A percentile compares a stretch with the other conserved stretches of the same genome.
These are phyloP conservation scores for Elmis aenea DNA, from an alignment of 2,888 invertebrate species.

Conservation along the genomic window DNA sequence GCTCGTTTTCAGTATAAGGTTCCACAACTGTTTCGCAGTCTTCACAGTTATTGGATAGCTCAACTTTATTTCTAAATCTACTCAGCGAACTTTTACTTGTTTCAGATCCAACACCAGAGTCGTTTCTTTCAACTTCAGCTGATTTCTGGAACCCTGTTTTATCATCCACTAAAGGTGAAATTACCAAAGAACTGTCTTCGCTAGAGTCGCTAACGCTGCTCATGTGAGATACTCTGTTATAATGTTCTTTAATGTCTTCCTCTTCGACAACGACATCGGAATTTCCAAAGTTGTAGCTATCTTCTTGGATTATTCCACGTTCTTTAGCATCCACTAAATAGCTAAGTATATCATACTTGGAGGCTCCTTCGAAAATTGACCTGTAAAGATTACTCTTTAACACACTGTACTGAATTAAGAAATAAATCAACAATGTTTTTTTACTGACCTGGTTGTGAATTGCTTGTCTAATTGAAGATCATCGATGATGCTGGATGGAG, in stretches of 20 bases:
- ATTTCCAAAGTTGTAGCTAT: conserved; percentile 59
- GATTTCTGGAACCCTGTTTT: conserved; percentile 54
- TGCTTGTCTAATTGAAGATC: conserved; percentile 68
- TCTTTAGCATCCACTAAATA: conserved; percentile 85
- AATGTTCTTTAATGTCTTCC: conserved; percentile 55
- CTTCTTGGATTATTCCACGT: conserved; percentile 65
- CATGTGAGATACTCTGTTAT: conserved; percentile 69
- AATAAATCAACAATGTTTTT: too few relatives aligned
- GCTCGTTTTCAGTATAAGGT: conserved; percentile 69
- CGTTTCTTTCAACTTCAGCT: conserved; percentile 83
- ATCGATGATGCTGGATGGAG: conserved; percentile 61
- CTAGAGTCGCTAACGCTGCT: conserved; percentile 82
- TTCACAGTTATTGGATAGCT: conserved; percentile 57
- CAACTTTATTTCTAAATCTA: conserved; percentile 63
- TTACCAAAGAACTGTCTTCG: conserved; percentile 71
- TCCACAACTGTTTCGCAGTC: conserved; percentile 83
- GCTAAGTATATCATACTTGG: conserved; percentile 84
- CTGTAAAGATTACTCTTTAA: too few relatives aligned
- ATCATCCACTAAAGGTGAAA: conserved; percentile 56
- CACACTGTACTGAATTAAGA: too few relatives aligned
- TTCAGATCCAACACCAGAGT: conserved; percentile 89
- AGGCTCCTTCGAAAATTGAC: conserved; percentile 75
- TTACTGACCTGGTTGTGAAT: conserved; percentile 52
- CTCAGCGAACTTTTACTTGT: conserved; percentile 83
- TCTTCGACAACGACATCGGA: conserved; percentile 47